Percentiles rank a stretch among this genome's conserved stretches.
Evolutionary conservation across 2,113 vertebrate species (phyloP).

Genomic region (Serinus canaria): DNA sequence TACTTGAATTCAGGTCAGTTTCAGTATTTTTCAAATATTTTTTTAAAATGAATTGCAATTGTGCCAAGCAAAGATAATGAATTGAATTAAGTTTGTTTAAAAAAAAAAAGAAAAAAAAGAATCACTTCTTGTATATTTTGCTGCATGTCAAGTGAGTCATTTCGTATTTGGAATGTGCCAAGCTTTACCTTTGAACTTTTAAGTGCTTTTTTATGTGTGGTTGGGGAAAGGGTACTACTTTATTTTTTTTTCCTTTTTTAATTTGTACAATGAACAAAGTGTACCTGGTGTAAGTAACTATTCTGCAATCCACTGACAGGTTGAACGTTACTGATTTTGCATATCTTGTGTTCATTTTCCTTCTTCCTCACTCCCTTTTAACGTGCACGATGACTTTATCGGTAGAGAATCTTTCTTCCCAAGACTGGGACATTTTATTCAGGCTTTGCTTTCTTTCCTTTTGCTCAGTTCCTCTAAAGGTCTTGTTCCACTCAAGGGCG

Average conservation of each 20-base stretch:
- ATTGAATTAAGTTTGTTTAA: conserved; percentile 78
- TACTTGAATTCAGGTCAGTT: conserved; percentile 98
- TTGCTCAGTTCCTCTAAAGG: conserved; percentile 21
- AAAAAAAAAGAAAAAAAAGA: conserved; percentile 49
- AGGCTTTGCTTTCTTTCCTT: conserved; percentile 31
- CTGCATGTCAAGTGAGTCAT: conserved; percentile 89
- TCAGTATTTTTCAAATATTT: conserved; percentile 89
- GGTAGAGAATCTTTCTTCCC: conserved; percentile 46
- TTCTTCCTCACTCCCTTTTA: conserved; percentile 51
- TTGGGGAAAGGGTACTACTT: conserved; percentile 71
- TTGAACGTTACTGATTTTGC: conserved; percentile 84
- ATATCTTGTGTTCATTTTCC: conserved; percentile 89
- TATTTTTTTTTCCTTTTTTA: conserved; percentile 70
- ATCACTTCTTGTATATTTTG: conserved; percentile 83
- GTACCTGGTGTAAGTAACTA: conserved; percentile 67
- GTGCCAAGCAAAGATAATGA: conserved; percentile 80
- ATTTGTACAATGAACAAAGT: conserved; percentile 75
- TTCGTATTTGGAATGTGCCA: conserved; percentile 84
- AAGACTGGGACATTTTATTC: conserved; percentile 6
- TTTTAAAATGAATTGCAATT: conserved; percentile 84
- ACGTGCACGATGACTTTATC: conserved; percentile 19
- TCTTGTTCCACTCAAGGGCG: background rate
- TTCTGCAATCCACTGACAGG: conserved; percentile 62
- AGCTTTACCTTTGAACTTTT: conserved; percentile 81
- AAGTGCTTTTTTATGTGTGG: conserved; percentile 78